Evolutionary conservation across 2,113 vertebrate genomes (phyloP).

Genomic region (Cinclus mexicanus): DNA sequence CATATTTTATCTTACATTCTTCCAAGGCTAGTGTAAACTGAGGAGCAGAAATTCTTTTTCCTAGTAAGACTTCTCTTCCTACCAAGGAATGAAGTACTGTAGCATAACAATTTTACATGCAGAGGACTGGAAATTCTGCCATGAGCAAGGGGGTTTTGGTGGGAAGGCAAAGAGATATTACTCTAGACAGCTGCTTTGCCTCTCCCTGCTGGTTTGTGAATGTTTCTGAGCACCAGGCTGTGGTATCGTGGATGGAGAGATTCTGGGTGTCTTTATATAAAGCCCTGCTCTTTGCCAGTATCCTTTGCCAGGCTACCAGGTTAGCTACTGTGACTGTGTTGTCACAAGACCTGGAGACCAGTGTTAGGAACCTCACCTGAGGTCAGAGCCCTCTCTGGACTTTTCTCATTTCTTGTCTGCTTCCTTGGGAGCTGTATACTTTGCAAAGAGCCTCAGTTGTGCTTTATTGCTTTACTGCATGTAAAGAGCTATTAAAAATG

Average conservation of each 20-base stretch:
- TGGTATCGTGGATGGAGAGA: not conserved
- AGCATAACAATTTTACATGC: rapidly evolving
- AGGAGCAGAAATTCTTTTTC: not conserved
- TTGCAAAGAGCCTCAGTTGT: slow-evolving; percentile 3
- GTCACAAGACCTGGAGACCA: not conserved
- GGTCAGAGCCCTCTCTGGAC: not conserved
- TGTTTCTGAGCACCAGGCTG: not conserved
- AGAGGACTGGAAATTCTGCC: not conserved
- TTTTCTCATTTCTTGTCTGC: not conserved
- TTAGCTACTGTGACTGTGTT: not conserved
- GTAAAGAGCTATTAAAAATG: slow-evolving; percentile 40
- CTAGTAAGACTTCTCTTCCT: not conserved
- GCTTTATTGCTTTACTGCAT: slow-evolving; percentile 25
- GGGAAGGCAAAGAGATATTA: not conserved
- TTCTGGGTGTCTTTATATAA: not conserved
- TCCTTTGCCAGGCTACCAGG: not conserved
- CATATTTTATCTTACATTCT: not conserved
- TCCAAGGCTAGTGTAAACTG: not conserved
- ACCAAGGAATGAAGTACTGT: not conserved
- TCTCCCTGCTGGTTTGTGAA: not conserved
- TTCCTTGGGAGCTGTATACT: not conserved
- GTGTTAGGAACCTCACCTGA: not conserved
- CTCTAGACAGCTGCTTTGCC: not conserved
- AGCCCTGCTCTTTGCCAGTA: not conserved
- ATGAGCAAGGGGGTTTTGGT: not conserved